Base-by-base conservation (phyloP, 2,888 invertebrate genomes). In the Amiota mariae region DNA sequence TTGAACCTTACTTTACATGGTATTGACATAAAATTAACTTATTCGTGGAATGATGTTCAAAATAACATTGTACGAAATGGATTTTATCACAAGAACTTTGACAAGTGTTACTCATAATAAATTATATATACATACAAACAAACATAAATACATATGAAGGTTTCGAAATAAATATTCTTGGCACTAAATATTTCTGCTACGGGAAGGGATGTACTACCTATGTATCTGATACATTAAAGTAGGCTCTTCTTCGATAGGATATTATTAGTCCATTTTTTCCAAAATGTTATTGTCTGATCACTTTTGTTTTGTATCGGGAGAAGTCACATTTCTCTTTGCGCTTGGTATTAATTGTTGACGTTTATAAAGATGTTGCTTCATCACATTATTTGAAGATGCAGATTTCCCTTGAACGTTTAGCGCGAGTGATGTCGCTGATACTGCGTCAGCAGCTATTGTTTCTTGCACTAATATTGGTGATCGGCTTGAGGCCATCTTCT, bases 271-370 rank as follows among this genome's bases (percentile, higher is more conserved):
- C 54, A 54, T 15, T 54, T 54, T 54, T n/a, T 54, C 54, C 11
- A 15, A 54, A 54, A 15, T 66, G 64, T 24, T 9, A 36, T 24
- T 9, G 24, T 20, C 24, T 15, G 48, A 47, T 18, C 48, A 66
- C 15, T 66, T 66, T 15, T 66, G 64, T 47, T 66, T 66, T 47
- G 47, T 48, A 18, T 66, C 64, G 8, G 8, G 59, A 12, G 59
- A 18, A 12, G 59, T 73, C 9, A 51, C 68, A 12, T 64, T 54
- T 8, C 78, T 76, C 64, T 86, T 86, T 76, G 94, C 94, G 90
- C 95, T 95, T 61, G 95, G 94, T 84, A 96, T 96, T 73, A 96
- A 91, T 89, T 95, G 95, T 76, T 95, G 92, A 77, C 96, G 91
- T 90, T 96, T 96, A 92, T 95, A 96, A 20, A 95, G 92, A 71